Evolutionary conservation across 2,888 invertebrate species (phyloP).

Genomic region (Dioctria linearis): DNA sequence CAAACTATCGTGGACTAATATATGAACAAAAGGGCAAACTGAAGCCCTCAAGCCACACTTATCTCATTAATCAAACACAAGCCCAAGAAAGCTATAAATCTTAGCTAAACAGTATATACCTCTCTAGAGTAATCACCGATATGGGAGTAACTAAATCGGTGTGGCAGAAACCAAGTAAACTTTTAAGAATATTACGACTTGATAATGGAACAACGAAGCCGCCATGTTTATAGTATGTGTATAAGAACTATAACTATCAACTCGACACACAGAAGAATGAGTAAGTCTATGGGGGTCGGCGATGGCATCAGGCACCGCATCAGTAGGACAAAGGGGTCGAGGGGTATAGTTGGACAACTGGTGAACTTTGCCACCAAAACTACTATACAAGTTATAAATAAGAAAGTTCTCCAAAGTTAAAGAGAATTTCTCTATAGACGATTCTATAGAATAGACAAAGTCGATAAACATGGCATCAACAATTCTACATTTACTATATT

Average conservation of each 20-base stretch:
- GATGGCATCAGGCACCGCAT: too few relatives aligned
- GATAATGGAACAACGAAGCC: constrained; percentile 18
- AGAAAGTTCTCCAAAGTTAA: constrained; percentile 48
- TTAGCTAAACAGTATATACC: constrained; percentile 33
- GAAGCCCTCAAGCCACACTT: constrained; percentile 46
- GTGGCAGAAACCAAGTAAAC: constrained; percentile 8
- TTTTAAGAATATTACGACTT: constrained; percentile 52
- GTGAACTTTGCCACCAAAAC: constrained; percentile 41
- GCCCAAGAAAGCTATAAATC: constrained; percentile 39
- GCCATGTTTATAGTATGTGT: not conserved
- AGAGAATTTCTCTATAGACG: not conserved
- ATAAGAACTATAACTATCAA: too few relatives aligned
- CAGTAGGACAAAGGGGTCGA: too few relatives aligned
- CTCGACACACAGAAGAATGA: too few relatives aligned
- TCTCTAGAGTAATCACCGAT: constrained; percentile 40
- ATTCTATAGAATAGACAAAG: constrained; percentile 1
- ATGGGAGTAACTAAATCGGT: constrained; percentile 23
- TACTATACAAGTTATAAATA: constrained; percentile 46
- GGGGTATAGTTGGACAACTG: not conserved
- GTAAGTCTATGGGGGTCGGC: too few relatives aligned
- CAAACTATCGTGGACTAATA: constrained; percentile 47
- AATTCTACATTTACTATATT: constrained; percentile 1
- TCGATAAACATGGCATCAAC: constrained; percentile 17
- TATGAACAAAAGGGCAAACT: constrained; percentile 46
- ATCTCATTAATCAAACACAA: constrained; percentile 49